Conservation (phyloP, 2,888 invertebrate genomes). For the Oconnorella tubifera region DNA sequence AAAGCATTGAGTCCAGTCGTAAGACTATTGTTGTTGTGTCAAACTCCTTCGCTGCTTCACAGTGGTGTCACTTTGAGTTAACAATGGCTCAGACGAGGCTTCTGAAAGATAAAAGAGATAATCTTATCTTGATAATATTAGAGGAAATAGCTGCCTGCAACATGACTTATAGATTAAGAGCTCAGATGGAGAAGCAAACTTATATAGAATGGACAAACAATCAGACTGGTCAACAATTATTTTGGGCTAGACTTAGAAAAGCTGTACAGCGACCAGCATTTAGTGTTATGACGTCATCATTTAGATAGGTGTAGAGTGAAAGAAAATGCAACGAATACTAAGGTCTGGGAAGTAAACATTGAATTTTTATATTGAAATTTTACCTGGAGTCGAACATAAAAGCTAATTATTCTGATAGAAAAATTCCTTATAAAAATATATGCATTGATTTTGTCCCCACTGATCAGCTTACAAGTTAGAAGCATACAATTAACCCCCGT, state of each 20-base stretch:
- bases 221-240: slow-evolving; percentile 8
- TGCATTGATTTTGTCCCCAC: too few species aligned
- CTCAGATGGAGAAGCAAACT: slow-evolving; percentile 11
- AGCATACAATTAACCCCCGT: too few species aligned
- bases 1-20: slow-evolving; percentile 67
- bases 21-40: slow-evolving; percentile 68
- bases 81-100: slow-evolving; percentile 47
- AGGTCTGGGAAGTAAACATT: too few species aligned
- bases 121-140: slow-evolving; percentile 7
- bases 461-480: too few species aligned
- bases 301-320: too few species aligned
- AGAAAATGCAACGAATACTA: too few species aligned
- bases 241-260: slow-evolving; percentile 13
- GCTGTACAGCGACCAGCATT: background rate
- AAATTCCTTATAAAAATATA: too few species aligned
- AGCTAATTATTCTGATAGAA: too few species aligned
- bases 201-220: slow-evolving; percentile 21
- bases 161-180: slow-evolving; percentile 63
- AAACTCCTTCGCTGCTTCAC: slow-evolving; percentile 64
- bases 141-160: slow-evolving; percentile 39
- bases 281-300: too few species aligned
- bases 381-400: too few species aligned
- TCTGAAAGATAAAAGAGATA: slow-evolving; percentile 12
- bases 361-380: too few species aligned
- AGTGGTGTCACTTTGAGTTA: slow-evolving; percentile 74